Conservation (phyloP, 2,113 vertebrate genomes). For the Verasper variegatus region DNA sequence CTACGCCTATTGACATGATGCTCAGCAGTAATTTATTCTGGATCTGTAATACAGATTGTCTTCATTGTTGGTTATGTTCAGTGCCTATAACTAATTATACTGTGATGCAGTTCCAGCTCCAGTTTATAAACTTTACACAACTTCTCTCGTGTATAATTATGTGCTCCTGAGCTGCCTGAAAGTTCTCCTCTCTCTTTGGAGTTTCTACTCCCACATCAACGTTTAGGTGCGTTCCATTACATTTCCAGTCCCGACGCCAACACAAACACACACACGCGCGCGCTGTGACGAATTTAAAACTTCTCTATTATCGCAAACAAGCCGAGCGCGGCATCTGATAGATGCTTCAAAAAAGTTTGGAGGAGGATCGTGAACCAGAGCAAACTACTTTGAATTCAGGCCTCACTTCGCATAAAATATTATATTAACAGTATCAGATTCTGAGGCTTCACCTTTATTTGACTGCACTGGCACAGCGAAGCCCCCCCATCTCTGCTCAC, state of each 20-base stretch:
- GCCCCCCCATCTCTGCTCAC: neutral
- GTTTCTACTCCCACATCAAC: neutral
- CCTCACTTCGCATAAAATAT: constrained; percentile 40
- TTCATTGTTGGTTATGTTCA: too few relatives aligned
- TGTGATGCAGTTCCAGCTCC: neutral
- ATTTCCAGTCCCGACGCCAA: neutral
- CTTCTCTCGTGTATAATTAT: constrained; percentile 20
- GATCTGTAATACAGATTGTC: neutral
- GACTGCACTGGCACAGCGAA: constrained; percentile 48
- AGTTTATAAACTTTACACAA: neutral
- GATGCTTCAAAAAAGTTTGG: constrained; percentile 12
- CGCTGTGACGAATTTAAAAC: constrained; percentile 12
- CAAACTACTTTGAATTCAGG: constrained; percentile 42
- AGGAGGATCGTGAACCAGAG: constrained; percentile 26
- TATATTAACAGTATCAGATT: constrained; percentile 55
- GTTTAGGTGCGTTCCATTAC: neutral
- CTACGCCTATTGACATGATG: too few relatives aligned
- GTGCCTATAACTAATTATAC: neutral
- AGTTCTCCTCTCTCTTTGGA: neutral
- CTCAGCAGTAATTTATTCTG: too few relatives aligned
- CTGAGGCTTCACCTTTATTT: constrained; percentile 54
- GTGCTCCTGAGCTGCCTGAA: neutral
- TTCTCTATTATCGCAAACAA: constrained; percentile 42
- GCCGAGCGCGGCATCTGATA: constrained; percentile 10
- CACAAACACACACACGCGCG: constrained; percentile 19